A percentile compares a stretch with the other conserved stretches of the same genome.
Evolutionary conservation across 2,797 vertebrate genomes (phyloP).

Genomic region (Meriones psammophilus): DNA sequence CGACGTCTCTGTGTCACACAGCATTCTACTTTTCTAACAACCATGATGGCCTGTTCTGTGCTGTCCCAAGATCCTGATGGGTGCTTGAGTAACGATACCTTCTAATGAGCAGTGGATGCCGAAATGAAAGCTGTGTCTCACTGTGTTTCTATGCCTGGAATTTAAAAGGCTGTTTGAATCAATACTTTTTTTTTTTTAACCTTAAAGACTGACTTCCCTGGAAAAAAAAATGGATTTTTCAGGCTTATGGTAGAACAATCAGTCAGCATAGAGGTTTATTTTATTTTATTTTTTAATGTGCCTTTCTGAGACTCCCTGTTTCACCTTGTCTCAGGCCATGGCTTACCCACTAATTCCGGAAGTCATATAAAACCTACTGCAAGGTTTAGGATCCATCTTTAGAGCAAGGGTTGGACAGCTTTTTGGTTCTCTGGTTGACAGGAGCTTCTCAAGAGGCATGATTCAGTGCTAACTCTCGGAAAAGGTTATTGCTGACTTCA

Average conservation of each 20-base stretch:
- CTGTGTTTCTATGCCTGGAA: not conserved
- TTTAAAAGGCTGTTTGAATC: not conserved
- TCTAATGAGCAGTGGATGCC: not conserved
- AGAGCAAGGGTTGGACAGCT: not conserved
- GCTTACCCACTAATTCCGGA: not conserved
- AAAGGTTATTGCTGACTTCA: not conserved
- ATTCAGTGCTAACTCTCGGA: not conserved
- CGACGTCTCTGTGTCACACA: not conserved
- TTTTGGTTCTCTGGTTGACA: not conserved
- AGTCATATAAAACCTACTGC: not conserved
- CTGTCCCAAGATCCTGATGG: not conserved
- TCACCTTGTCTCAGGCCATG: not conserved
- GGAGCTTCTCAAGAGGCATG: not conserved
- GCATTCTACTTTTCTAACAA: not conserved
- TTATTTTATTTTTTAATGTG: not conserved
- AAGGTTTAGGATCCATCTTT: not conserved
- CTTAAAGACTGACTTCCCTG: not conserved
- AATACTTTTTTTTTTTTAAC: slow-evolving; percentile 18
- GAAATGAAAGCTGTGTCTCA: not conserved
- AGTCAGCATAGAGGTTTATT: not conserved
- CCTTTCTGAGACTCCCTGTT: not conserved
- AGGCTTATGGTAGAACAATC: not conserved
- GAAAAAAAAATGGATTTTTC: not conserved
- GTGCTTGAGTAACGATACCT: not conserved
- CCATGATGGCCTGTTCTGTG: not conserved